Conservation (phyloP, 1,140 invertebrate genomes). For the Hydropsyche tenuis region DNA sequence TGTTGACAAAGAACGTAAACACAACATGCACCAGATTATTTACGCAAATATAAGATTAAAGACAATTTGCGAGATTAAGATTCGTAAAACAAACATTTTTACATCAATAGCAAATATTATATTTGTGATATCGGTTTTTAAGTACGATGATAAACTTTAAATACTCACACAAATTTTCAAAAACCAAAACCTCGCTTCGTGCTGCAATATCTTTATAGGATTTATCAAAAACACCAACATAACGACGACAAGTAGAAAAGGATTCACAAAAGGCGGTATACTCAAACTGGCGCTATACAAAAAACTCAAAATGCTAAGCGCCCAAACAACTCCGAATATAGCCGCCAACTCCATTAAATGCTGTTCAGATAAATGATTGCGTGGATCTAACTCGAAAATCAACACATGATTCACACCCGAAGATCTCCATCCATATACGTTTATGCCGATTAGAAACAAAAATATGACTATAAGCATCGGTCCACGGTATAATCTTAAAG, state of each 20-base stretch:
- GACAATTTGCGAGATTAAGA: no score
- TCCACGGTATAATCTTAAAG: conserved; percentile 88
- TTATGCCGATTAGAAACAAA: conserved; percentile 95
- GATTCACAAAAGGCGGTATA: conserved; percentile 91
- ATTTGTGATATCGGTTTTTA: no score
- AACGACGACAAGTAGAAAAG: conserved; percentile 83
- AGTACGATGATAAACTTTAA: no score
- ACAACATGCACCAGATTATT: no score
- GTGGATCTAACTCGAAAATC: conserved; percentile 97
- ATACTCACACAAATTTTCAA: conserved; percentile 78
- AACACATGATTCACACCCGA: conserved; percentile 99
- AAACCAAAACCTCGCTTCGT: conserved; percentile 89
- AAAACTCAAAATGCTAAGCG: conserved; percentile 81
- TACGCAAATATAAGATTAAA: no score
- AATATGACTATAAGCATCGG: conserved; percentile 93
- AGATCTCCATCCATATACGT: conserved; percentile 98
- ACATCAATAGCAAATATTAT: no score
- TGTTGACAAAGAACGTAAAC: no score
- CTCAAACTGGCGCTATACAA: conserved; percentile 82
- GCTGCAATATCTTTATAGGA: conserved; percentile 89
- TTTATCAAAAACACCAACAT: conserved; percentile 91
- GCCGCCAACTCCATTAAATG: conserved; percentile 96
- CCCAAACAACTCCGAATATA: conserved; percentile 95
- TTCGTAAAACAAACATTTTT: no score
- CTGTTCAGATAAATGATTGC: conserved; percentile 95